phyloP scores from a whole-genome alignment of 2,113 vertebrate genomes.

The Cichladusa arquata region DNA sequence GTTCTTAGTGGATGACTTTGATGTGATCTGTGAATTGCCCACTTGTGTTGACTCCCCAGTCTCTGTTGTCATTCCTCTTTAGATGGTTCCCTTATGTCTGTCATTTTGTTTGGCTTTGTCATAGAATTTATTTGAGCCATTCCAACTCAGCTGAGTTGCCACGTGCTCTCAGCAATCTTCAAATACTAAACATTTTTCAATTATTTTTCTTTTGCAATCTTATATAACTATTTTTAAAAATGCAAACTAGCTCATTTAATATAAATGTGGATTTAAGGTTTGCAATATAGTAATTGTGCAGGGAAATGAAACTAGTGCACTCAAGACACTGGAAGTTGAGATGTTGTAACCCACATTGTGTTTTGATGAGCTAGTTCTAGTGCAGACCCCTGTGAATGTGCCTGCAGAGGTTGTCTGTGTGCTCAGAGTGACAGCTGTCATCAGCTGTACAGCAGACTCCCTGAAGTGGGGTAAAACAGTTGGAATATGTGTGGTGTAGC shows the following conservation, averaged over 20 bases:
- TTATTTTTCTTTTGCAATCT: not conserved
- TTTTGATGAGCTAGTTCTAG: not conserved
- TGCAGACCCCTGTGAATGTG: not conserved
- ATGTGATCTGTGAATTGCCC: not conserved
- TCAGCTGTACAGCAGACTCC: not conserved
- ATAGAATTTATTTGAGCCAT: not conserved
- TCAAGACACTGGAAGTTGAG: not conserved
- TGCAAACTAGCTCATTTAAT: not conserved
- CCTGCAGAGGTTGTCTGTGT: not conserved
- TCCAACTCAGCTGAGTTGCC: not conserved
- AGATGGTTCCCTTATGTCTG: not conserved
- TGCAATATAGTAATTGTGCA: not conserved
- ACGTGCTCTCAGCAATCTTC: not conserved
- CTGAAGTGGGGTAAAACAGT: not conserved
- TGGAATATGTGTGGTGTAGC: not conserved
- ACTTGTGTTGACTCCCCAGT: not conserved
- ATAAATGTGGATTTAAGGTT: not conserved
- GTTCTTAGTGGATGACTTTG: not conserved
- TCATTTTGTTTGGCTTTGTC: not conserved
- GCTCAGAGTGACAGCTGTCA: not conserved
- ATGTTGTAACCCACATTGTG: fast-evolving
- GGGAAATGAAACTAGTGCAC: not conserved
- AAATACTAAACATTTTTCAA: not conserved
- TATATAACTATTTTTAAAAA: not conserved
- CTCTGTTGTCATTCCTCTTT: not conserved